Base-by-base conservation (phyloP, 2,113 vertebrate species). In the Ameiurus melas region DNA sequence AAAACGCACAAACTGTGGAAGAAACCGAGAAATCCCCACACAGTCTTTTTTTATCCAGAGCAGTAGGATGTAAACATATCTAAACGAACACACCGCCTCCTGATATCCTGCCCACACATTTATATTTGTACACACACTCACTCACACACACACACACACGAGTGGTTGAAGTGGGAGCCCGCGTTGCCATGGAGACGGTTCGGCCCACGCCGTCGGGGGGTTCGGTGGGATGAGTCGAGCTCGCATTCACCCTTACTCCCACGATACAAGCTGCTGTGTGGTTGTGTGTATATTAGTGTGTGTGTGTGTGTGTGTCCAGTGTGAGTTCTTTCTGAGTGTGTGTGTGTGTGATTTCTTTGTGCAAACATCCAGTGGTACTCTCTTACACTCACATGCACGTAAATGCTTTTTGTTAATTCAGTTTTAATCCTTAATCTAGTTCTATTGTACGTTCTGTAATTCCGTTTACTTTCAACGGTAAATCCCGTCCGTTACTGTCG, bases 131-230 rank as follows among this genome's bases (percentile, higher is more conserved):
- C 1, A 81, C 17, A 81, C 19, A 58, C 30, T 30, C 51, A 80
- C 27, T 33, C 77, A 53, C 55, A 75, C 64, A 62, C 17, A 83
- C 86, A 14, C 51, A 53, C 22, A 53, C n/a, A 36, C 36, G 43
- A 47, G 36, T 13, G 19, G 60, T 84, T 68, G 19, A 80, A 62
- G 66, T 71, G 77, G 79, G 70, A 70, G 78, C 53, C 27, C 2
- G 39, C 36, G 77, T 89, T 82, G 78, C 77, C 68, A 85, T 73
- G 68, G 84, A 82, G 84, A 86, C 68, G 39, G 79, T 22, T 60
- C 47, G 16, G 53, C 73, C 83, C 55, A 73, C 87, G 16, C 33
- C 22, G 25, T 43, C 51, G 43, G 84, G 64, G 62, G 62, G 84
- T 68, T 85, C 30, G 27, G 51, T 81, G 66, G 47, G 83, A 36